These are phyloP conservation scores for Buathra laborator DNA, from an alignment of 2,888 invertebrate species.

Conservation along the genomic window DNA sequence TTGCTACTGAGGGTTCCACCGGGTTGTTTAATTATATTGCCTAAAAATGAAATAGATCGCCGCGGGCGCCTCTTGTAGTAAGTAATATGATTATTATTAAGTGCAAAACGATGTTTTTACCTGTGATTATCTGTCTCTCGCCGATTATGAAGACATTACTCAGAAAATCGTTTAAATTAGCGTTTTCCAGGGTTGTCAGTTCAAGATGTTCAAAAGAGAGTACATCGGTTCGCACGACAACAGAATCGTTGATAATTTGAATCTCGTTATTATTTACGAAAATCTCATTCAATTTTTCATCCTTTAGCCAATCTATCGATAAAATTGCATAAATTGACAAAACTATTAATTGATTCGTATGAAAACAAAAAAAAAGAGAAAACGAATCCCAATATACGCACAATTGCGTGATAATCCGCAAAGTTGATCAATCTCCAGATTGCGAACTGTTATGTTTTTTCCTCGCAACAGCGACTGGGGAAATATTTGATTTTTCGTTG, in stretches of 20 bases:
- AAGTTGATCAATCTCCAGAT: conserved; percentile 75
- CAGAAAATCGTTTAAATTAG: conserved; percentile 70
- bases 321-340: neutral
- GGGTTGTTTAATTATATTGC: conserved; percentile 44
- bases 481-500: conserved; percentile 66
- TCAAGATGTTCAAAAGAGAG: conserved; percentile 68
- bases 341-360: neutral
- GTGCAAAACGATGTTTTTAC: conserved; percentile 65
- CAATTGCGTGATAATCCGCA: conserved; percentile 78
- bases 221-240: conserved; percentile 71
- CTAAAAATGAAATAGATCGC: conserved; percentile 13
- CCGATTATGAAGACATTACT: conserved; percentile 74
- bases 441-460: conserved; percentile 68
- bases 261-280: conserved; percentile 20
- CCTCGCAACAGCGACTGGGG: conserved; percentile 67
- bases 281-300: conserved; percentile 30
- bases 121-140: conserved; percentile 74
- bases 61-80: neutral
- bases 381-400: conserved; percentile 55
- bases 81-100: neutral
- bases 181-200: conserved; percentile 70
- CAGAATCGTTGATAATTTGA: conserved; percentile 69
- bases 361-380: conserved; percentile 9
- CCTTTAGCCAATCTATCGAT: conserved; percentile 50
- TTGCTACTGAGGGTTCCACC: conserved; percentile 7